Base-by-base conservation (phyloP, 2,797 vertebrate species). In the Scolopax rusticola region DNA sequence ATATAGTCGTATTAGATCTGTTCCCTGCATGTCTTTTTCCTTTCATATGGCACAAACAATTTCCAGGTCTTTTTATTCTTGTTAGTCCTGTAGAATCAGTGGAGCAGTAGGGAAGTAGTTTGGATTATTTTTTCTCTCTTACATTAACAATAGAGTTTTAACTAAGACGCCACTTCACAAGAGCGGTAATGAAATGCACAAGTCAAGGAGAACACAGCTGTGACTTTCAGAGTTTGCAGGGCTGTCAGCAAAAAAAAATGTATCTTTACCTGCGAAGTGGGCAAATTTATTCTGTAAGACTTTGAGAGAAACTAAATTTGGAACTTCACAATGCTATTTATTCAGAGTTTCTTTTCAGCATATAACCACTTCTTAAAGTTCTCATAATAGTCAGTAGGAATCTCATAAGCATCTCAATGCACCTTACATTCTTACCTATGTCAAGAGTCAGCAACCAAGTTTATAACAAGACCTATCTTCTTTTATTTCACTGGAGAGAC, bases 401-500 rank as follows among this genome's bases (percentile, higher is more conserved):
- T 64, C 68, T 97, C 94, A 74, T 95, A 93, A 97, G 76, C 90
- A 94, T 95, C 93, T 96, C 84, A 82, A 71, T 92, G 71, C 69
- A 79, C 86, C 64, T 93, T 90, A 77, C 79, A 71, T 69, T 90
- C 64, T 80, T 95, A 54, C 75, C 88, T 92, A 78, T 95, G 90
- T 75, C 64, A 93, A 40, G 86, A 97, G 89, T 68, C 88, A 95
- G 93, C 86, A 87, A 36, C 81, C 84, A 80, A 78, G 84, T 48
- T 60, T 28, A 85, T 95, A 93, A 87, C 91, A 95, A 93, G 88
- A 80, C 92, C 77, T 71, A 63, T 79, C 74, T 79, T 80, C 91
- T 94, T 95, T 93, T 84, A 93, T 95, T 95, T 93, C 94, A 33
- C 81, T 85, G 74, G 48, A 97, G 80, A 92, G 78, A 90, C 57